Conservation (phyloP, 2,888 invertebrate species). For the Boloria euphrosyne region DNA sequence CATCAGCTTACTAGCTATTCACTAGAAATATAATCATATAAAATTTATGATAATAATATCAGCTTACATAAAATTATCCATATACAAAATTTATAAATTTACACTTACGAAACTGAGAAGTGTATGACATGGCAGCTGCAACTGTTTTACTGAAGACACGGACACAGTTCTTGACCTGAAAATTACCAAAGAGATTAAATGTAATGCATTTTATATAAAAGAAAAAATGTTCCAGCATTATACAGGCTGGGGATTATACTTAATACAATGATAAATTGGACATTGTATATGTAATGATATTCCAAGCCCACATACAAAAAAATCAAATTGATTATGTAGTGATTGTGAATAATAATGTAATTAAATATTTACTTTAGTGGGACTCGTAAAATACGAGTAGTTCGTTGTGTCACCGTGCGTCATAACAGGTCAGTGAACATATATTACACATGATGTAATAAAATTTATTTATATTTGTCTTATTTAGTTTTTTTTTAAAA, state of each 20-base stretch:
- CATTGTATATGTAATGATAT: conserved; percentile 1
- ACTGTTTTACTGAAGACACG: background rate
- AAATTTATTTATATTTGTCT: too few relatives aligned
- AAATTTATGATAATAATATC: too few relatives aligned
- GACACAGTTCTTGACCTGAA: background rate
- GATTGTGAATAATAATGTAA: too few relatives aligned
- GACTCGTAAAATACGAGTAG: too few relatives aligned
- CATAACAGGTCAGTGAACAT: too few relatives aligned
- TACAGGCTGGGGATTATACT: background rate
- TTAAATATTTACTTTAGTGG: too few relatives aligned
- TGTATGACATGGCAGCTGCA: background rate
- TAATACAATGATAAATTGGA: background rate
- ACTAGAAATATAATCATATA: too few relatives aligned
- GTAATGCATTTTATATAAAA: background rate
- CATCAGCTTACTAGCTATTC: too few relatives aligned
- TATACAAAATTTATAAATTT: background rate
- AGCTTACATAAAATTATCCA: too few relatives aligned
- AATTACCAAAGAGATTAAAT: background rate
- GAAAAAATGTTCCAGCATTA: background rate
- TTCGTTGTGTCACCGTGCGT: too few relatives aligned
- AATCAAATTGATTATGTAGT: background rate
- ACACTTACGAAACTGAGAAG: background rate
- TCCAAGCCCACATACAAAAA: conserved; percentile 6
- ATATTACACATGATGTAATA: too few relatives aligned
- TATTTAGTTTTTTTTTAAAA: too few relatives aligned